Evolutionary conservation across 2,113 vertebrate species (phyloP).

Genomic region (Psittacus erithacus): DNA sequence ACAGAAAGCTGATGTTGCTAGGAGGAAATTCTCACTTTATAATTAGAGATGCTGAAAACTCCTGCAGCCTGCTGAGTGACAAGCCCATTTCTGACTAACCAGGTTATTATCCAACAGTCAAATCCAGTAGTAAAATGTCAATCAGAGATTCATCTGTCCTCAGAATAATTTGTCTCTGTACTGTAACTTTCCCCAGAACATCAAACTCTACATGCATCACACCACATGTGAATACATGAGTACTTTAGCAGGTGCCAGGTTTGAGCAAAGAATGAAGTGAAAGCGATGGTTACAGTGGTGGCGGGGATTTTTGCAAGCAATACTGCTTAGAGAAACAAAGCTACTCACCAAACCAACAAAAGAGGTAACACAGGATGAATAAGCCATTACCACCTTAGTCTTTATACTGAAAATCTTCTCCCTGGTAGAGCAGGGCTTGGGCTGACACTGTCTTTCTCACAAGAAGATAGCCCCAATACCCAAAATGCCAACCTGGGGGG

Average conservation of each 20-base stretch:
- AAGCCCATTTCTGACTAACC: background rate
- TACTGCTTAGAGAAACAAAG: background rate
- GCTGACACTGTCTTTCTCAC: background rate
- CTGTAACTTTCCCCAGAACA: background rate
- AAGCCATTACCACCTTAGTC: background rate
- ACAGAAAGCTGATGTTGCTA: background rate
- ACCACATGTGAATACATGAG: background rate
- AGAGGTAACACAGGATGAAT: background rate
- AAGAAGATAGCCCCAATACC: too few relatives aligned
- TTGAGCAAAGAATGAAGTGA: background rate
- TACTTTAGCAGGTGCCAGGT: background rate
- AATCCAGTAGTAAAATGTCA: background rate
- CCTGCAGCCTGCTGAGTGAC: background rate
- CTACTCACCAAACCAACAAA: background rate
- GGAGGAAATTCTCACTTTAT: background rate
- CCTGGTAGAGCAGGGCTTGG: background rate
- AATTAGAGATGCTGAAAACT: background rate
- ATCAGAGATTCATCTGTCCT: background rate
- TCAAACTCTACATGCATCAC: background rate
- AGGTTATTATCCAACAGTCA: background rate
- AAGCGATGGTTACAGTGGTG: accelerated
- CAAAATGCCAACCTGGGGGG: background rate
- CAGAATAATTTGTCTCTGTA: background rate
- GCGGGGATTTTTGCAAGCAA: background rate
- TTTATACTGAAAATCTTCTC: too few relatives aligned